Base-by-base conservation (phyloP, 2,113 vertebrate genomes). In the Colinus virginianus region DNA sequence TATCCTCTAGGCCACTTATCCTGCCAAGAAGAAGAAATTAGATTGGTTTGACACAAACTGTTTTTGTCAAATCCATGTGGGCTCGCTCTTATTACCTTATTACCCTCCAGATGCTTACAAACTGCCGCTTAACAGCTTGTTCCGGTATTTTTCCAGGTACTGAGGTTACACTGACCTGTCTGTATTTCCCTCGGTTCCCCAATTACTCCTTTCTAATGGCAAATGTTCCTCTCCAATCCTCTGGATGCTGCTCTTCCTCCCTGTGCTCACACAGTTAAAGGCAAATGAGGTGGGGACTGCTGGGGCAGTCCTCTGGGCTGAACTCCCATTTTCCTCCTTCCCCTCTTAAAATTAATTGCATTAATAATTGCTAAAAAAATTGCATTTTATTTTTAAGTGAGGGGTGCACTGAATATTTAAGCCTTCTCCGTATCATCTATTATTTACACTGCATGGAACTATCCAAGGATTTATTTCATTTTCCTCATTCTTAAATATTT, bases 391-490 rank as follows among this genome's bases (percentile, higher is more conserved):
- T 90, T 92, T 78, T 58, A 78, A 67, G 46, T 36, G 40, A 76
- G 43, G 30, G n/a, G 61, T 79, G 58, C 32, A 61, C 40, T 20
- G 86, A 75, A 63, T 84, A 19, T 38, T 75, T 83, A 58, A 46
- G 32, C 38, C 84, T 92, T 82, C 38, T 90, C 69, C 2, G 2
- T 70, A 38, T 78, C 69, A 81, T 90, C 13, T 68, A 80, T 93
- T 93, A 93, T 94, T 93, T 92, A 92, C 34, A 58, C 56, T 46
- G 21, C 46, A 25, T 63, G 38, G 46, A 78, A 81, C 77, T 92
- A 88, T 42, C 64, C 46, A 86, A 80, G 38, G 86, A 80, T 96
- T 88, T 83, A 63, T 88, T 93, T 77, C 4, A 68, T 82, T 91
- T 91, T 79, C 30, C 59, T 83, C 13, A 30, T 82, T 42, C 34